Base-by-base conservation (phyloP, 2,888 invertebrate genomes). In the Escarpia spicata region DNA sequence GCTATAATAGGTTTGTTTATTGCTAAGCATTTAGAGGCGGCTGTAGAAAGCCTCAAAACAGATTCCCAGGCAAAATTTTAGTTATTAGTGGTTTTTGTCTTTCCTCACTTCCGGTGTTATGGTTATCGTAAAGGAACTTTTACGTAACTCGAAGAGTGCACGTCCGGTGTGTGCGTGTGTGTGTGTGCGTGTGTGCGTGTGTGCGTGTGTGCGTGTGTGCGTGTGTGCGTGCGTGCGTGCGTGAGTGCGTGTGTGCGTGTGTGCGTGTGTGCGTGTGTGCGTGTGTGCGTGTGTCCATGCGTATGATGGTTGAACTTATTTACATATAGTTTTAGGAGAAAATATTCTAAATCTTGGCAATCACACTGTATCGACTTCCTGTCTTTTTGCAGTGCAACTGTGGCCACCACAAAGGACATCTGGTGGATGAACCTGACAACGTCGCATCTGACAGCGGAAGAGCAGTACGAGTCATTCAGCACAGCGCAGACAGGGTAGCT, bases 401-500 rank as follows among this genome's bases (percentile, higher is more conserved):
- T 75, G 75, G 75, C 75, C 75, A 75, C 75, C 75, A 75, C 75
- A 26, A 75, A 75, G 26, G 75, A 75, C 75, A 75, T 26, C 75
- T 75, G 75, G 75, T 75, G 75, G 75, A 75, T 75, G 75, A 75
- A 75, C 75, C 75, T 75, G 75, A 75, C 75, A 75, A 75, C 75
- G 6, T 26, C 75, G 75, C 75, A 75, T 6, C 75, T 75, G 75
- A 2, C 26, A 75, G 75, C 75, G 75, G 75, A 75, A 75, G 75
- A 75, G 26, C 75, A 75, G 19, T 75, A 75, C 19, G 75, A 75
- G 19, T 26, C 75, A 26, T 15, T 26, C 26, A 26, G 26, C 19
- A 26, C 75, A 75, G 75, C 75, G 3, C 19, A 75, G 26, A 26
- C 19, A 19, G 26, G 6, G 52, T 10, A 52, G 12, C 52, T 52